Evolutionary conservation across 2,888 invertebrate genomes (phyloP).

Genomic region (Epinotia nisella): DNA sequence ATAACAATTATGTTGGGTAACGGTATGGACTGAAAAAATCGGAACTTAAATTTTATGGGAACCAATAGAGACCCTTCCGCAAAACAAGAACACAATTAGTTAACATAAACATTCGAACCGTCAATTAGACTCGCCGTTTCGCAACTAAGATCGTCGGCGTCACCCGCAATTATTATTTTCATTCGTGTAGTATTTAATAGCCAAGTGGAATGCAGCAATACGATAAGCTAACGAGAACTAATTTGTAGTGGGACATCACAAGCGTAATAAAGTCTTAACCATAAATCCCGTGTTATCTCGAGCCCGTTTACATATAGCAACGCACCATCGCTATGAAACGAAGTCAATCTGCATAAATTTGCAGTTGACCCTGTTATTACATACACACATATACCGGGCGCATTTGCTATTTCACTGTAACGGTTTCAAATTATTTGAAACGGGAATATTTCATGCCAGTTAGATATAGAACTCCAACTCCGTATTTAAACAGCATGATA

Average conservation of each 20-base stretch:
- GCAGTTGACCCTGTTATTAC: conserved; percentile 74
- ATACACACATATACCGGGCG: conserved; percentile 58
- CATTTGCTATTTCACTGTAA: conserved; percentile 57
- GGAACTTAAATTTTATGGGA: too few relatives aligned
- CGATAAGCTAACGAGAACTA: conserved; percentile 41
- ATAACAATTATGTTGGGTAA: too few relatives aligned
- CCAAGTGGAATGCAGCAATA: conserved; percentile 21
- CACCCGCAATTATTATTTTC: conserved; percentile 20
- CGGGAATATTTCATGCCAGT: conserved; percentile 43
- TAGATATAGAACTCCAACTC: conserved; percentile 7
- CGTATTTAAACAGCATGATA: too few relatives aligned
- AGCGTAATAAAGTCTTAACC: conserved; percentile 65
- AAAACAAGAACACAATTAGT: not conserved
- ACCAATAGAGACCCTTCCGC: too few relatives aligned
- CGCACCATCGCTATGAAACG: conserved; percentile 69
- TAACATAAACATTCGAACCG: not conserved
- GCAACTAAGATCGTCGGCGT: not conserved
- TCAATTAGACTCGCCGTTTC: not conserved
- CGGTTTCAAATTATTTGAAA: conserved; percentile 39
- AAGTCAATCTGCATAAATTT: conserved; percentile 78
- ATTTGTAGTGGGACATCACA: conserved; percentile 47
- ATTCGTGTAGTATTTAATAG: conserved; percentile 20
- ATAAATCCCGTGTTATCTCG: conserved; percentile 71
- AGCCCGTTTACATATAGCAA: conserved; percentile 61
- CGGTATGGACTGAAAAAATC: too few relatives aligned